phyloP scores from a whole-genome alignment of 2,113 vertebrate genomes.

The Fregetta grallaria region DNA sequence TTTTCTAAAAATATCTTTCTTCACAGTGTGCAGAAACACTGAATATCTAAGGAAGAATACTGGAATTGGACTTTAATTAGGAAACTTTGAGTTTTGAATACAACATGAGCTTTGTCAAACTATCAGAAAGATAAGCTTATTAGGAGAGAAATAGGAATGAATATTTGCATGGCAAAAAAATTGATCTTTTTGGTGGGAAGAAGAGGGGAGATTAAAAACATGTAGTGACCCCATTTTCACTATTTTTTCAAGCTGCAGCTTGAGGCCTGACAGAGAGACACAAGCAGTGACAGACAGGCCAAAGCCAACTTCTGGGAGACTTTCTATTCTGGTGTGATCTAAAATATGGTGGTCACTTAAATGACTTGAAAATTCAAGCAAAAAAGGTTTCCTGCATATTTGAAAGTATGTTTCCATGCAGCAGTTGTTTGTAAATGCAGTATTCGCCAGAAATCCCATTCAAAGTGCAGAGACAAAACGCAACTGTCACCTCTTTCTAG shows the following conservation, averaged over 20 bases:
- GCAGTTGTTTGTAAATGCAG: background rate
- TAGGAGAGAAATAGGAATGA: slow-evolving; percentile 13
- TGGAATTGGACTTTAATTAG: slow-evolving; percentile 60
- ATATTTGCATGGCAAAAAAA: background rate
- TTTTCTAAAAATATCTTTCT: slow-evolving; percentile 74
- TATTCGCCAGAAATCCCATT: background rate
- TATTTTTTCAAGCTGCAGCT: slow-evolving; percentile 5
- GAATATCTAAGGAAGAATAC: slow-evolving; percentile 48
- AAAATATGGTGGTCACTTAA: background rate
- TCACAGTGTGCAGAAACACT: slow-evolving; percentile 54
- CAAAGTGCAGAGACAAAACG: background rate
- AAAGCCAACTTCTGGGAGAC: background rate
- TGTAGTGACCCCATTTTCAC: background rate
- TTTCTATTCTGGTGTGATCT: background rate
- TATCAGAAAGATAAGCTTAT: slow-evolving; percentile 33
- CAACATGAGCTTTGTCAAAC: slow-evolving; percentile 31
- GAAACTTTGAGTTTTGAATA: slow-evolving; percentile 40
- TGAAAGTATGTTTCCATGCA: background rate
- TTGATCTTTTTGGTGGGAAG: background rate
- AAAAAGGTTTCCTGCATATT: background rate
- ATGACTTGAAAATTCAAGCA: background rate
- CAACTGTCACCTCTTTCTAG: background rate
- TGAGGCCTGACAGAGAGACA: background rate
- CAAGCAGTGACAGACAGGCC: background rate
- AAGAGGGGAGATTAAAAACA: background rate